A percentile compares a stretch with the other conserved stretches of the same genome.
These are phyloP conservation scores for Scopus umbretta DNA, from an alignment of 2,113 vertebrate species.

Conservation along the genomic window DNA sequence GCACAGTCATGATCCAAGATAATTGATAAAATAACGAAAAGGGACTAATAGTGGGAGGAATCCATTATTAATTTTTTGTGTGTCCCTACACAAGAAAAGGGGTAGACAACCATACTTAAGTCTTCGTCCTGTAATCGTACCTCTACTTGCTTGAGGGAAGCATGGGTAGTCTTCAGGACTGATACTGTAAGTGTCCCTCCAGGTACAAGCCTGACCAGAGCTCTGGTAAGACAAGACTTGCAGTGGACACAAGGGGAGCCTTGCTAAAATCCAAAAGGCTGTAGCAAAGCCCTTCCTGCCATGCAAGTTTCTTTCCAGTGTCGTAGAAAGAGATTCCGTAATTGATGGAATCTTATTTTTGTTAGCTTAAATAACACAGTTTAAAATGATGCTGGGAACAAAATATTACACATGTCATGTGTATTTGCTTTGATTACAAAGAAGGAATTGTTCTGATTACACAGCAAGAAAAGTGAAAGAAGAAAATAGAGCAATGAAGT, in stretches of 20 bases:
- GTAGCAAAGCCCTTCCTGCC: not conserved
- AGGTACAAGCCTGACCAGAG: not conserved
- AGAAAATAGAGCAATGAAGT: not conserved
- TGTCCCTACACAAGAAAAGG: not conserved
- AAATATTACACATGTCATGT: not conserved
- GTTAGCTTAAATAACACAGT: not conserved
- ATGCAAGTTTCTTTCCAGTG: not conserved
- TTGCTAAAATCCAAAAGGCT: not conserved
- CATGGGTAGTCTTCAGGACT: not conserved
- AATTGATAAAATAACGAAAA: not conserved
- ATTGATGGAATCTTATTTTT: not conserved
- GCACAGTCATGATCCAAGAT: not conserved
- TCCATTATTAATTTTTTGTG: not conserved
- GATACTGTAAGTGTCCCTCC: not conserved
- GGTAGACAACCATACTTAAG: not conserved
- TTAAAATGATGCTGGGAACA: not conserved
- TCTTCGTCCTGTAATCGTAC: not conserved
- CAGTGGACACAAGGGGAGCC: not conserved
- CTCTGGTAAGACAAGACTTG: not conserved
- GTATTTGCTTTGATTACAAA: not conserved
- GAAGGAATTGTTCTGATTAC: not conserved
- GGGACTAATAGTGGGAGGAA: not conserved
- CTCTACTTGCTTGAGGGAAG: not conserved
- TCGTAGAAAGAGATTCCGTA: not conserved
- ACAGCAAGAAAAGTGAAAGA: not conserved